These are phyloP conservation scores for Tenthredo mesomela DNA, from an alignment of 2,888 invertebrate genomes.

Conservation along the genomic window DNA sequence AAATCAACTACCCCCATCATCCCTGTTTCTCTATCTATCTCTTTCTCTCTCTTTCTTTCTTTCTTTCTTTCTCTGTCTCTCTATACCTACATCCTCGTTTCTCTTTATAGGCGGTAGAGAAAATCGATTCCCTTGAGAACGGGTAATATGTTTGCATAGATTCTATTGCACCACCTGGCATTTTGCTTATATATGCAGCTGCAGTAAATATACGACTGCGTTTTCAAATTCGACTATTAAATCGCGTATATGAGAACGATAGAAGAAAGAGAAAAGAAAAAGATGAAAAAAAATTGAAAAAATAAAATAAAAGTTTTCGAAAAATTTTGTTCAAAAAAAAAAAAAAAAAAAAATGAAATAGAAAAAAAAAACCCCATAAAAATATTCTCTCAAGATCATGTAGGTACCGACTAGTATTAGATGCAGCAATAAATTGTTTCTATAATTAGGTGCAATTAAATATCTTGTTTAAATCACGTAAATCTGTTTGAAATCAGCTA, in stretches of 20 bases:
- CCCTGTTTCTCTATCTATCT: background rate
- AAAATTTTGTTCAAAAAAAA: background rate
- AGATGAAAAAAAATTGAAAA: slow-evolving; percentile 50
- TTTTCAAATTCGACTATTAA: background rate
- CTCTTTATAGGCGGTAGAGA: background rate
- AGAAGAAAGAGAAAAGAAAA: background rate
- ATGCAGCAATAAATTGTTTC: background rate
- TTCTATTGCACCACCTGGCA: slow-evolving; percentile 20
- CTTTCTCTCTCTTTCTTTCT: background rate
- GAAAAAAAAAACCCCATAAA: background rate
- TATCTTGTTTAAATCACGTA: background rate
- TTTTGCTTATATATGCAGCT: background rate
- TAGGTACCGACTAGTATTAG: background rate
- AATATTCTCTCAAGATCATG: background rate
- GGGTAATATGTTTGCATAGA: slow-evolving; percentile 11
- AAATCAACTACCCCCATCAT: slow-evolving; percentile 1
- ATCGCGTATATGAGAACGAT: background rate
- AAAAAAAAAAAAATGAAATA: background rate
- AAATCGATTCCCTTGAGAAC: slow-evolving; percentile 26
- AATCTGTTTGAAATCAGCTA: background rate
- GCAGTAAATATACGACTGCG: background rate
- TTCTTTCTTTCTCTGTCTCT: background rate
- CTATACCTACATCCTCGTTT: background rate
- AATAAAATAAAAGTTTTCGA: background rate
- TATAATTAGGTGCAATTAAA: background rate